A percentile compares a stretch with the other conserved stretches of the same genome.
Conservation (phyloP, 2,888 invertebrate species). For the Venustoraphidia nigricollis region DNA sequence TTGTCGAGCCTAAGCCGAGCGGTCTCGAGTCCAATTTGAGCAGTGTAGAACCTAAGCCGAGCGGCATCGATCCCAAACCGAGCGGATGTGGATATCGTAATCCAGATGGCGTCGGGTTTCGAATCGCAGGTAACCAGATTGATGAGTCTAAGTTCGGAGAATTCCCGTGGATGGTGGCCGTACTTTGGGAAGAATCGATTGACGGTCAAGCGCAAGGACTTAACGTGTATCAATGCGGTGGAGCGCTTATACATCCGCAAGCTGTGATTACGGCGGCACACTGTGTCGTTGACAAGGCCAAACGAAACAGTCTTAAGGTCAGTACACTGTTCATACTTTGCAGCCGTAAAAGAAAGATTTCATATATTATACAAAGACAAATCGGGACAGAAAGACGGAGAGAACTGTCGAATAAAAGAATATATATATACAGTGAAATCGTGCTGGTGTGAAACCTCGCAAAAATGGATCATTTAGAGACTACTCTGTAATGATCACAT, state of each 20-base stretch:
- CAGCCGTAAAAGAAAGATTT: too few species aligned
- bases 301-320: slow-evolving; percentile 22
- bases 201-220: slow-evolving; percentile 32
- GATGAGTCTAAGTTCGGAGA: slow-evolving; percentile 62
- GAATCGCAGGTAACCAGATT: slow-evolving; percentile 46
- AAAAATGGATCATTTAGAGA: too few species aligned
- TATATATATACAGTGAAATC: too few species aligned
- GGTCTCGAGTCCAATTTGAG: background rate
- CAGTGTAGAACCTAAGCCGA: background rate
- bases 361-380: too few species aligned
- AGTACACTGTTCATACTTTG: slow-evolving; percentile 10
- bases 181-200: slow-evolving; percentile 39
- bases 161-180: slow-evolving; percentile 73
- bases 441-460: too few species aligned
- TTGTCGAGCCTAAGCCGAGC: too few species aligned
- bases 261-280: slow-evolving; percentile 74
- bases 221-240: slow-evolving; percentile 61
- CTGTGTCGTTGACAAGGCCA: slow-evolving; percentile 36
- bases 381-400: too few species aligned
- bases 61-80: slow-evolving; percentile 7
- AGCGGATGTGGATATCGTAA: slow-evolving; percentile 59
- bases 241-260: slow-evolving; percentile 57
- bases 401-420: too few species aligned
- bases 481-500: too few species aligned
- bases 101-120: slow-evolving; percentile 52